Percentiles rank a stretch among this genome's conserved stretches.
These are phyloP conservation scores for Fragum whitleyi DNA, from an alignment of 2,888 invertebrate genomes.

Conservation along the genomic window DNA sequence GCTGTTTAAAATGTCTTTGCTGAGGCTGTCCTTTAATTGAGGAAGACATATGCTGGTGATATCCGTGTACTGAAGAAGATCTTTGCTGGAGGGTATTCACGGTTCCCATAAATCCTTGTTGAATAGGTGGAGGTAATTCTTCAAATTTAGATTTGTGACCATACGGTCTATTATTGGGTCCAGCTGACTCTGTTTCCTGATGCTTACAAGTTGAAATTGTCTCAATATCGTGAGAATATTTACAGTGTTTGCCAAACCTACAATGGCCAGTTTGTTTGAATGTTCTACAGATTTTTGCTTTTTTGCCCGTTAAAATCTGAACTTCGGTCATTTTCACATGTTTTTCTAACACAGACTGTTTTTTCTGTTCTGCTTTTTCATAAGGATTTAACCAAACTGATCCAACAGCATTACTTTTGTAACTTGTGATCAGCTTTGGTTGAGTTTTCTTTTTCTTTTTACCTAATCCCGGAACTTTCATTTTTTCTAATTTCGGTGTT, in stretches of 20 bases:
- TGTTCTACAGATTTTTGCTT: conserved; percentile 95
- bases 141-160: conserved; percentile 13
- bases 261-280: conserved; percentile 94
- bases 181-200: conserved; percentile 26
- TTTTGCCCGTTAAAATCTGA: conserved; percentile 88
- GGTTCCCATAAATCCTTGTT: conserved; percentile 63
- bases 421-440: not conserved
- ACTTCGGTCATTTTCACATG: conserved; percentile 94
- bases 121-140: conserved; percentile 37
- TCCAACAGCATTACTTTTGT: conserved; percentile 32
- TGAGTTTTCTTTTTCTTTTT: conserved; percentile 19
- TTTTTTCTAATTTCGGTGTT: conserved; percentile 64
- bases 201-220: conserved; percentile 86
- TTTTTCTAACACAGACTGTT: conserved; percentile 94
- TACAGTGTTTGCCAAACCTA: conserved; percentile 95
- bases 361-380: conserved; percentile 93
- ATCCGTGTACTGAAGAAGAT: not conserved
- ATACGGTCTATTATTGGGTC: not conserved
- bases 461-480: conserved; percentile 54
- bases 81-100: conserved; percentile 31
- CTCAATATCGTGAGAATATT: conserved; percentile 93
- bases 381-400: conserved; percentile 96
- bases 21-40: not conserved
- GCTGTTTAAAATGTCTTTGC: conserved; percentile 37
- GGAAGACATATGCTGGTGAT: not conserved